Evolutionary conservation across 2,888 invertebrate species (phyloP).

Genomic region (Anagyrus pseudococci): DNA sequence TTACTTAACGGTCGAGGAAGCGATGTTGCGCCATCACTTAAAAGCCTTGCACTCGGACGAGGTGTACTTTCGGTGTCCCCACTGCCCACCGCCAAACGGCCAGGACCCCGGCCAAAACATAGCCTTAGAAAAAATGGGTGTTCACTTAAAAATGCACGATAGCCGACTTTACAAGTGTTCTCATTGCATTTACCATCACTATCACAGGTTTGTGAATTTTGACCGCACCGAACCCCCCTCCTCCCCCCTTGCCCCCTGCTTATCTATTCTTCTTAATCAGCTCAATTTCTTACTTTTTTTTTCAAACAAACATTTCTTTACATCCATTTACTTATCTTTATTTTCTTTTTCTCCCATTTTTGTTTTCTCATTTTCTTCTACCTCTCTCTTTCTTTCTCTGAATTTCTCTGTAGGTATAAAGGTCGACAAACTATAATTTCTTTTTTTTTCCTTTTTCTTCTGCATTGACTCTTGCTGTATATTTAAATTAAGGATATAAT

Average conservation of each 20-base stretch:
- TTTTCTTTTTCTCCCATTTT: background rate
- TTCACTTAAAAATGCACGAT: constrained; percentile 81
- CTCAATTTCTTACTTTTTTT: too few relatives aligned
- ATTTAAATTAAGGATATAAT: too few relatives aligned
- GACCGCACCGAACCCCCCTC: constrained; percentile 14
- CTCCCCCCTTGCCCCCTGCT: too few relatives aligned
- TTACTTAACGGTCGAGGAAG: constrained; percentile 76
- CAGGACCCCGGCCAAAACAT: constrained; percentile 60
- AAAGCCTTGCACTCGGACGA: constrained; percentile 73
- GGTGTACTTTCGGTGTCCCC: constrained; percentile 71
- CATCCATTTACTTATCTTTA: background rate
- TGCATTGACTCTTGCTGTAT: background rate
- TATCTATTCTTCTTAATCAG: too few relatives aligned
- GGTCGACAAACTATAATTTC: too few relatives aligned
- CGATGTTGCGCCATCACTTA: constrained; percentile 76
- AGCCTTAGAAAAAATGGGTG: constrained; percentile 69
- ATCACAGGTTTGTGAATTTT: constrained; percentile 60
- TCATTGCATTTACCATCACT: constrained; percentile 72
- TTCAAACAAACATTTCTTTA: background rate
- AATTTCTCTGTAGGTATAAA: too few relatives aligned
- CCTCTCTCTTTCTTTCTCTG: background rate
- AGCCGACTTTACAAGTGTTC: constrained; percentile 75
- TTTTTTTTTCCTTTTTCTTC: background rate
- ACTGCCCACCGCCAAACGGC: constrained; percentile 71
- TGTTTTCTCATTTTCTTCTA: background rate